Base-by-base conservation (phyloP, 2,888 invertebrate genomes). In the Hedya salicella region DNA sequence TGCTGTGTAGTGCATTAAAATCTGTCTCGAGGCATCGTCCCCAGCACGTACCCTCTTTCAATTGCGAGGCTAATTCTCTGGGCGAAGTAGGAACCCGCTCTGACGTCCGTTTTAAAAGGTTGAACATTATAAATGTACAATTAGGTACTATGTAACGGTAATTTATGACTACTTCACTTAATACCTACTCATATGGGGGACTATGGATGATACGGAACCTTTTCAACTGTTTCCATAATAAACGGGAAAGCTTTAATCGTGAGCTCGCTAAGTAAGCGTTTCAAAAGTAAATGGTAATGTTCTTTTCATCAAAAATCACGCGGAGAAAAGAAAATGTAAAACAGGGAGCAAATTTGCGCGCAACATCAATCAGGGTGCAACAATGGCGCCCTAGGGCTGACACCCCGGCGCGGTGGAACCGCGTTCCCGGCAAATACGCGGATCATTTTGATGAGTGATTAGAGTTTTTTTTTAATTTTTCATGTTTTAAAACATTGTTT, bases 251-350 rank as follows among this genome's bases (percentile, higher is more conserved):
- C 44, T 13, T 44, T 64, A 52, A 64, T 64, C 56, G 63, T 32
- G 21, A 25, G 48, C 50, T 39, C 44, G 21, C 44, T 42, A 32
- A 64, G 44, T 64, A 50, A 57, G 44, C 42, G 64, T 39, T 54
- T 62, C 46, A 19, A 54, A 54, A 50, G 14, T 36, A 63, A 54
- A 59, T 13, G 62, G 46, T 64, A 57, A 54, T 30, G 54, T 44
- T 44, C 64, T 32, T 60, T 64, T 59, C 57, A 64, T 64, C 57
- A 64, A 64, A 57, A 64, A 64, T 64, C 50, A 59, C 57, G 48
- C 11, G 40, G 50, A 30, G 42, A 32, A 44, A 50, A 39, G 32
- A 52, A 62, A 62, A 32, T 52, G 30, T 49, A 63, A 63, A 59
- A 59, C 44, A 39, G 64, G 50, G 36, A 30, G 54, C 48, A 30